Conservation (phyloP, 2,888 invertebrate species). For the Serripes groenlandicus region DNA sequence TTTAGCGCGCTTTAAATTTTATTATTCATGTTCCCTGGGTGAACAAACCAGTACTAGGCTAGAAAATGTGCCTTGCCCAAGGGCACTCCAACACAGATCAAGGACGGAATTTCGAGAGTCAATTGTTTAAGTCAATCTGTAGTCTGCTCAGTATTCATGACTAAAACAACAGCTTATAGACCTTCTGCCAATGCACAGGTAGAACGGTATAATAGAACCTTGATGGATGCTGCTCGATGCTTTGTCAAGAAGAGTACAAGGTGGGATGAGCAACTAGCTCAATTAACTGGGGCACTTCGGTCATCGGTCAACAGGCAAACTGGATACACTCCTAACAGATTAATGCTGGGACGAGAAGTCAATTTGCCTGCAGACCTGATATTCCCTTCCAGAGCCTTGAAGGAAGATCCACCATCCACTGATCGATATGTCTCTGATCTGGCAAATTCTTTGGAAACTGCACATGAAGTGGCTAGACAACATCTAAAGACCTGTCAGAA, state of each 20-base stretch:
- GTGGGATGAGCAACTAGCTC: background rate
- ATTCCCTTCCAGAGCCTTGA: background rate
- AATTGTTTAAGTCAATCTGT: conserved; percentile 9
- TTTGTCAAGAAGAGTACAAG: background rate
- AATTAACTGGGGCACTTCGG: conserved; percentile 16
- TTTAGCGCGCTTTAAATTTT: too few species aligned
- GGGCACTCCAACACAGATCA: too few species aligned
- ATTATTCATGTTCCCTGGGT: too few species aligned
- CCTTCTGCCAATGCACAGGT: background rate
- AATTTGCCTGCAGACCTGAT: background rate
- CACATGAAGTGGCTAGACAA: conserved; percentile 39
- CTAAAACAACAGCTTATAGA: conserved; percentile 17
- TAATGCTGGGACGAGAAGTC: conserved; percentile 29
- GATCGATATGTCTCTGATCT: background rate
- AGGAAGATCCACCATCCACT: background rate
- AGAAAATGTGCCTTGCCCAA: too few species aligned
- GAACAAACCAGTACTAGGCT: too few species aligned
- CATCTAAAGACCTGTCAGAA: conserved; percentile 17
- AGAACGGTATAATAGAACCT: conserved; percentile 2
- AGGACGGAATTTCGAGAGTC: conserved; percentile 13
- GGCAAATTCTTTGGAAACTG: background rate
- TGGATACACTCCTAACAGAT: conserved; percentile 20
- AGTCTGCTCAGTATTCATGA: conserved; percentile 15
- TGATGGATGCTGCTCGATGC: conserved; percentile 33
- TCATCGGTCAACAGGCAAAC: conserved; percentile 18